Evolutionary conservation across 1,140 invertebrate genomes (phyloP).

Genomic region (Eupeodes corollae): DNA sequence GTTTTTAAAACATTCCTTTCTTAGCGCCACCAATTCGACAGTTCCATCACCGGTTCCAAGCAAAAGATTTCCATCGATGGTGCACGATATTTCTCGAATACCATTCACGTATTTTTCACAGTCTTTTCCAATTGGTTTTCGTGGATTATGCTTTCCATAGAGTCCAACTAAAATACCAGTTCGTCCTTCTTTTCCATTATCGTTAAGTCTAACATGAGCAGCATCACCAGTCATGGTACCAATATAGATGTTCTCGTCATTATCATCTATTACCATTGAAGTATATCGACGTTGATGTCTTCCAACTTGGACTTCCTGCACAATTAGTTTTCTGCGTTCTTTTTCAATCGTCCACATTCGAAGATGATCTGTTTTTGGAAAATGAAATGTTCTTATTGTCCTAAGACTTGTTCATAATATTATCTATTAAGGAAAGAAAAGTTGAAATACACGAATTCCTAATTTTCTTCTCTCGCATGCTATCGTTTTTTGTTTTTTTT

Average conservation of each 20-base stretch:
- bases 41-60: constrained; percentile 76
- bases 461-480: no score
- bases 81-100: constrained; percentile 51
- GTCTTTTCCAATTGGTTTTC: constrained; percentile 29
- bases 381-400: no score
- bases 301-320: constrained; percentile 57
- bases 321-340: constrained; percentile 53
- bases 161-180: constrained; percentile 56
- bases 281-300: constrained; percentile 56
- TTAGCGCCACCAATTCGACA: constrained; percentile 56
- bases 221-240: constrained; percentile 66
- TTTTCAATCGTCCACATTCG: constrained; percentile 66
- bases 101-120: constrained; percentile 42
- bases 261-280: constrained; percentile 48
- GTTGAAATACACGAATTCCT: no score
- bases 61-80: constrained; percentile 51
- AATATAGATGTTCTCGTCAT: constrained; percentile 65
- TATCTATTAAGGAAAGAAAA: no score
- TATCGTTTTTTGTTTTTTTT: no score
- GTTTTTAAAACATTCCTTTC: constrained; percentile 38
- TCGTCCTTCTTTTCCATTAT: constrained; percentile 38
- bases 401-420: no score
- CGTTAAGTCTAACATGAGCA: constrained; percentile 52
- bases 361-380: constrained; percentile 43
- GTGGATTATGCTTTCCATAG: constrained; percentile 39